Base-by-base conservation (phyloP, 2,797 vertebrate species). In the Phylloscopus collybita region DNA sequence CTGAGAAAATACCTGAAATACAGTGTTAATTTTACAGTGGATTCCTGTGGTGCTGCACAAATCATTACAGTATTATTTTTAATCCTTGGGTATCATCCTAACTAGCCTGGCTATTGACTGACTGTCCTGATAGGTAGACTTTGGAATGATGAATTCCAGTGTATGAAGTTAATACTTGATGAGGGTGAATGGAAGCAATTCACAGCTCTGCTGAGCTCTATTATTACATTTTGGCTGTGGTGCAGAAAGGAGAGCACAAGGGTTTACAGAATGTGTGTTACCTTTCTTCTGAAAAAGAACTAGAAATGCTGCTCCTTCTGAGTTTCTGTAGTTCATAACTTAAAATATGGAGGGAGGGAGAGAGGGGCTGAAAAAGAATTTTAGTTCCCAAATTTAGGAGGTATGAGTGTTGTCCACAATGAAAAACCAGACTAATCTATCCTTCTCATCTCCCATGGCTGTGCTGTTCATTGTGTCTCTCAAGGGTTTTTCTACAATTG, bases 161-260 rank as follows among this genome's bases (percentile, higher is more conserved):
- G 88, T 96, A 80, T 96, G 97, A 96, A 95, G 93, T 93, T 97
- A 96, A 95, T 96, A 80, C 92, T 94, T 56, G 69, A 89, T 95
- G 96, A 96, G 97, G 95, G 94, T 92, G 96, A 96, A 92, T 94
- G 93, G 94, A 87, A 95, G 95, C 92, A 98, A 97, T 97, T 98
- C 95, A 88, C 97, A 96, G 94, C 97, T 98, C 97, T 95, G 94
- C 93, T 93, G 83, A 70, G 84, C 86, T 94, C 85, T 94, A 21
- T 94, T 88, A 93, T 62, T 97, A 91, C 92, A 70, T 88, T 95
- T 95, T 96, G 92, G 94, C 97, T 95, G 92, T 1, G 2, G 81
- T 78, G 92, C 93, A 66, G 90, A 56, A 94, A 70, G 94, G 96
- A 88, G 84, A 74, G 62, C 42, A 27, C 42, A 22, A 42, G 83